phyloP scores from a whole-genome alignment of 2,113 vertebrate genomes.

The Azemiops feae region DNA sequence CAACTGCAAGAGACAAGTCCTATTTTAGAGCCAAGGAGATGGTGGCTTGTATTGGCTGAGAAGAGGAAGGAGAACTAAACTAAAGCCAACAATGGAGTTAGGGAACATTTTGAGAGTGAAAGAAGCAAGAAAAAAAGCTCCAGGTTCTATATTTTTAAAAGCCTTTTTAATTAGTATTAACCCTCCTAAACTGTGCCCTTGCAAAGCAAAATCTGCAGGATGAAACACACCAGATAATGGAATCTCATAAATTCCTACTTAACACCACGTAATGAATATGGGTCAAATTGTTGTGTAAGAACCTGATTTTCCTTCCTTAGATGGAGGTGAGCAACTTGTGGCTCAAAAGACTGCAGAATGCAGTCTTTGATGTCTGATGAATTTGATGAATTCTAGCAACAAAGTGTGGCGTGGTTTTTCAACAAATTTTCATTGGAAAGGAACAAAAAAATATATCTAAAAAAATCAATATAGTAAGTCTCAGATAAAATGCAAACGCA shows the following conservation, averaged over 20 bases:
- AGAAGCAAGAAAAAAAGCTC: not conserved
- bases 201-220: not conserved
- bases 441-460: not conserved
- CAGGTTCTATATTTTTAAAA: not conserved
- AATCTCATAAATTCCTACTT: not conserved
- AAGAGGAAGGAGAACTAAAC: not conserved
- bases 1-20: not conserved
- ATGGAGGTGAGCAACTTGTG: not conserved
- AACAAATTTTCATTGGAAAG: not conserved
- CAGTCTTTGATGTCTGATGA: not conserved
- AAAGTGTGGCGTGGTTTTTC: not conserved
- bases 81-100: not conserved
- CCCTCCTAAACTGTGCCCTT: not conserved
- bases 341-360: not conserved
- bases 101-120: not conserved
- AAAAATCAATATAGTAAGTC: not conserved
- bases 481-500: not conserved
- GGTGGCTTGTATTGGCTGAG: not conserved
- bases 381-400: not conserved
- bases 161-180: not conserved
- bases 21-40: not conserved
- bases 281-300: not conserved
- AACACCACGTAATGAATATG: not conserved
- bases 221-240: not conserved
- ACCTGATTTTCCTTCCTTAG: not conserved